Evolutionary conservation across 2,888 invertebrate genomes (phyloP), one percentile per base, ranked within the genome.

Genomic region (Luffia ferchaultella): DNA sequence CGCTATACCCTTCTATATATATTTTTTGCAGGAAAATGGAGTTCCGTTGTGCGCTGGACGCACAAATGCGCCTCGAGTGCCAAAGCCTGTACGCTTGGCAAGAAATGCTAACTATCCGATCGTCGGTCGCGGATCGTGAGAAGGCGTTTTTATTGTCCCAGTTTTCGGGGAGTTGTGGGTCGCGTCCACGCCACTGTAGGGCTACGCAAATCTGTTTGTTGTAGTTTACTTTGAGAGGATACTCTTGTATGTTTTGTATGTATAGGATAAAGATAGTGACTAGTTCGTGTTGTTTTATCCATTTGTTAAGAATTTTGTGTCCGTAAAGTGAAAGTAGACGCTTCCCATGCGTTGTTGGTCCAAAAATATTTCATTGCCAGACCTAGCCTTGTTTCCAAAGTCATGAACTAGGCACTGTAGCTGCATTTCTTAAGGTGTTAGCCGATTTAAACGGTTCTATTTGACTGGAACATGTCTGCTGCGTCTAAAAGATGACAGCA

Each of bases 21-120:
- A 65, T 73, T 76, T 76, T 77, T 78, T 77, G 73, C 63, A 60
- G 59, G 61, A 59, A 78, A 77, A 77, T 76, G 70, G 76, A 76
- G 68, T 76, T 75, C 70, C 62, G 71, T 74, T 73, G 76, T 75
- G 73, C 64, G 64, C 55, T 58, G 57, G 59, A 67, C 65, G 67
- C 68, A 68, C 68, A 73, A 73, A 68, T 64, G 67, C 64, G 67
- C 60, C 59, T 65, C 66, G 62, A 75, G 74, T 73, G 71, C 67
- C 68, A 72, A 76, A 67, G 64, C 68, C 69, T 73, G 75, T 50
- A 46, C 57, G 52, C 49, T 12, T 56, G 57, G 58, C 68, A 69
- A 71, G 70, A 71, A 70, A 69, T 48, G 2, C 41, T 41, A 18
- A 41, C 48, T 60, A 54, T 56, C 52, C 59, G 55, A 44, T 59